Evolutionary conservation across 2,797 vertebrate genomes (phyloP), one percentile per base, ranked within the genome.

Genomic region (Melanotaenia nigrans): DNA sequence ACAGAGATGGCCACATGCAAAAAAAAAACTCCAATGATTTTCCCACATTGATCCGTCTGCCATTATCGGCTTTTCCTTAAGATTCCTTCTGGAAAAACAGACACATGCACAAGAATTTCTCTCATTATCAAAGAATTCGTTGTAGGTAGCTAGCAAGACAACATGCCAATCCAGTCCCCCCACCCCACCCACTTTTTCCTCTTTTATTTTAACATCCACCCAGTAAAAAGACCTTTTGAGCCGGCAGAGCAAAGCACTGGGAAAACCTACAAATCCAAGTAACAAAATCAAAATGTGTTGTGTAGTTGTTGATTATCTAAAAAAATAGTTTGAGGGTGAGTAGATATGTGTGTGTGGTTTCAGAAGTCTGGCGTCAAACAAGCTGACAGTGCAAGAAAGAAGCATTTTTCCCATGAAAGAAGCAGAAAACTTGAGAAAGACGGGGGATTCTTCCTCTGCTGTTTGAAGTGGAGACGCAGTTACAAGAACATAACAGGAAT

Each of bases 381-480:
- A 54, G 89, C 88, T 92, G 92, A 92, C 82, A 2, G 56, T 63
- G 84, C 86, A 86, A 83, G 73, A 89, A 82, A 76, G 28, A 77
- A 79, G 73, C 77, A 75, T 51, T 47, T 61, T 32, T 82, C 73
- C 77, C 40, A 49, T 71, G 82, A 87, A 86, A 82, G 64, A 79
- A 79, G 86, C 53, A 83, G 53, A 78, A 77, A 82, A 61, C 18
- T 71, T 73, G n/a, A 58, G 61, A 74, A 71, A 62, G 54, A 60
- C 49, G n/a, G 16, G 16, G 24, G 57, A 74, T 65, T 60, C 47
- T 68, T 25, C 68, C 73, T 81, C 35, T 68, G 56, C 56, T 63
- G 67, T 71, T 59, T 55, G 57, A 65, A 69, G 74, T 28, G 6
- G 33, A 62, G 58, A 60, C 4, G 36, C 74, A 42, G 62, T 47